A percentile compares a stretch with the other conserved stretches of the same genome.
phyloP scores from a whole-genome alignment of 1,140 invertebrate genomes.

The Drosophila carrolli region DNA sequence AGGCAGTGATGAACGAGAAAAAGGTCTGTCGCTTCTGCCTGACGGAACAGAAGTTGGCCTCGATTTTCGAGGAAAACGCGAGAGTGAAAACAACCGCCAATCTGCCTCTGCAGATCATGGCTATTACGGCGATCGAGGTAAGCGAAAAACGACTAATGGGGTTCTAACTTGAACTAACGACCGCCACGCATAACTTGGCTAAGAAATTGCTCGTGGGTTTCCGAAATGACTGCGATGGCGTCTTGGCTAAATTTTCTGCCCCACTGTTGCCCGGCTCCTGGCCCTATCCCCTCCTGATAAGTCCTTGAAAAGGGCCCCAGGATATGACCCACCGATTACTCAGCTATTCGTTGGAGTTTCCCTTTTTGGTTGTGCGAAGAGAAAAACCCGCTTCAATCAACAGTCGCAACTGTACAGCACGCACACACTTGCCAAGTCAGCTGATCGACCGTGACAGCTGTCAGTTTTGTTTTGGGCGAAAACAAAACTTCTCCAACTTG shows the following conservation, averaged over 20 bases:
- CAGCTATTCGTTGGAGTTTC: neutral
- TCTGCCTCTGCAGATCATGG: conserved; percentile 90
- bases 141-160: conserved; percentile 35
- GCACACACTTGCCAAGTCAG: conserved; percentile 19
- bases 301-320: neutral
- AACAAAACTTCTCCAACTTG: neutral
- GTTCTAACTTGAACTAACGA: conserved; percentile 56
- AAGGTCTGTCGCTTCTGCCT: conserved; percentile 91
- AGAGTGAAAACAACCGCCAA: conserved; percentile 87
- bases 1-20: conserved; percentile 78
- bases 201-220: conserved; percentile 58
- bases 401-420: conserved; percentile 62
- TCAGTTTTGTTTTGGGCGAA: conserved; percentile 26
- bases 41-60: conserved; percentile 86
- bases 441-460: conserved; percentile 10
- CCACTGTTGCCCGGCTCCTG: too few species aligned
- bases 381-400: conserved; percentile 27
- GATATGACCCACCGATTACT: neutral
- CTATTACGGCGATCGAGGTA: conserved; percentile 91
- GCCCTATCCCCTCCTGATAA: neutral
- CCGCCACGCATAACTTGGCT: conserved; percentile 59
- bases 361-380: neutral
- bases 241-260: conserved; percentile 64
- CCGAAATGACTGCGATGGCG: conserved; percentile 64
- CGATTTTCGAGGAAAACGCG: conserved; percentile 88